Evolutionary conservation across 2,113 vertebrate genomes (phyloP).

Genomic region (Narcine bancroftii): DNA sequence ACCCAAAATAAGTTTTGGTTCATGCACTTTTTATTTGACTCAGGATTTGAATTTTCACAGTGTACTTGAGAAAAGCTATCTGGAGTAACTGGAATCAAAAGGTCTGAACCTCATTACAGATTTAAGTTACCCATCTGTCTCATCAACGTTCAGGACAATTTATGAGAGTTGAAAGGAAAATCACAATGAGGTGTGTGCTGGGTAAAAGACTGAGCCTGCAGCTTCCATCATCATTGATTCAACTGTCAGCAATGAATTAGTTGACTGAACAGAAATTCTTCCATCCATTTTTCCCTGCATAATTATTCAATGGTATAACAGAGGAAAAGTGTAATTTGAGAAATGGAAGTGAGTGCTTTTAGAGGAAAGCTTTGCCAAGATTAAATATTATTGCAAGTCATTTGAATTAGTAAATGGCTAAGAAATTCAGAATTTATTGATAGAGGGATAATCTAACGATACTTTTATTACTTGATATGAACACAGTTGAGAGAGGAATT

Average conservation of each 20-base stretch:
- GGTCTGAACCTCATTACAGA: too few relatives aligned
- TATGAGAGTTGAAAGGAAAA: background rate
- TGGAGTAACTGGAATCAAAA: too few relatives aligned
- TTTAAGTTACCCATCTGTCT: too few relatives aligned
- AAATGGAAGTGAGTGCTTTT: background rate
- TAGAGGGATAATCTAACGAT: background rate
- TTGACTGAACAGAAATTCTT: background rate
- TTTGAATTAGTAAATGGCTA: background rate
- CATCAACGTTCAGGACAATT: too few relatives aligned
- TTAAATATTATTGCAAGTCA: background rate
- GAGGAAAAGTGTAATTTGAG: background rate
- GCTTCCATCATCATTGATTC: background rate
- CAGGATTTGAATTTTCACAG: too few relatives aligned
- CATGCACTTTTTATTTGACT: too few relatives aligned
- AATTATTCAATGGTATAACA: background rate
- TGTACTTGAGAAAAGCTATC: too few relatives aligned
- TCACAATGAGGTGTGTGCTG: background rate
- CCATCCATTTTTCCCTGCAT: background rate
- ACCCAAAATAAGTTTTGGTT: too few relatives aligned
- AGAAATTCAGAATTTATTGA: background rate
- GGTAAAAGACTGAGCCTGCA: background rate
- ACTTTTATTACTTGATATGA: background rate
- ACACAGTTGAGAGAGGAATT: background rate
- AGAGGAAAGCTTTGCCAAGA: background rate
- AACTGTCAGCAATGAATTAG: background rate